A percentile compares a stretch with the other conserved stretches of the same genome.
Conservation (phyloP, 1,140 invertebrate species). For the Conopomorpha cramerella region DNA sequence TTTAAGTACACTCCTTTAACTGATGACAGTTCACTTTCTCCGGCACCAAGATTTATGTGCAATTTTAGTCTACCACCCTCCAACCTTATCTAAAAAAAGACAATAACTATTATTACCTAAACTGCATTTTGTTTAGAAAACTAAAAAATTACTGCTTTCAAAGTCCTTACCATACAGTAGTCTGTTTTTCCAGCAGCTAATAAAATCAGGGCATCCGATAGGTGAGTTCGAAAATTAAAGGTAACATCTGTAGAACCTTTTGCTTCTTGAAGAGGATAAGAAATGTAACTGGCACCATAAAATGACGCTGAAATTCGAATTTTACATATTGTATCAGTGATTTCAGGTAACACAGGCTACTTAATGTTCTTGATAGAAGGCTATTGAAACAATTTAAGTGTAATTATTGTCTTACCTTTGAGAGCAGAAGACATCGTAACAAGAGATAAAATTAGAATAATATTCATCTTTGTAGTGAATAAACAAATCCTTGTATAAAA, state of each 20-base stretch:
- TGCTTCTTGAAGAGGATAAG: constrained; percentile 88
- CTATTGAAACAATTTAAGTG: too few species aligned
- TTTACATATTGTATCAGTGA: constrained; percentile 11
- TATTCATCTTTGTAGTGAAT: too few species aligned
- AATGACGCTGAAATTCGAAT: constrained; percentile 85
- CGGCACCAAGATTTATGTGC: constrained; percentile 88
- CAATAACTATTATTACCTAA: not conserved
- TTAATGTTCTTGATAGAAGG: not conserved
- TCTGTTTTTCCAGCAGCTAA: constrained; percentile 90
- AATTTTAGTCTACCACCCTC: constrained; percentile 69
- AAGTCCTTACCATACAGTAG: constrained; percentile 86
- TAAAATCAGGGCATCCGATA: constrained; percentile 86
- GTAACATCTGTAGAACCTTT: constrained; percentile 86
- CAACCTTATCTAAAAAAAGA: constrained; percentile 39
- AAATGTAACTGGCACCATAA: constrained; percentile 92
- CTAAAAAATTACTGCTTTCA: too few species aligned
- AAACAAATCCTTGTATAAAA: too few species aligned
- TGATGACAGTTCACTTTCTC: constrained; percentile 81
- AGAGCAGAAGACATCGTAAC: too few species aligned
- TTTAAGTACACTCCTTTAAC: constrained; percentile 79
- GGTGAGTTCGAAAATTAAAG: constrained; percentile 85
- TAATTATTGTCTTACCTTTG: too few species aligned
- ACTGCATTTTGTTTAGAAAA: not conserved
- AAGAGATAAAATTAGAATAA: too few species aligned
- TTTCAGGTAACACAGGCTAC: not conserved